phyloP scores from a whole-genome alignment of 2,113 vertebrate species.

The Podarcis cretensis region DNA sequence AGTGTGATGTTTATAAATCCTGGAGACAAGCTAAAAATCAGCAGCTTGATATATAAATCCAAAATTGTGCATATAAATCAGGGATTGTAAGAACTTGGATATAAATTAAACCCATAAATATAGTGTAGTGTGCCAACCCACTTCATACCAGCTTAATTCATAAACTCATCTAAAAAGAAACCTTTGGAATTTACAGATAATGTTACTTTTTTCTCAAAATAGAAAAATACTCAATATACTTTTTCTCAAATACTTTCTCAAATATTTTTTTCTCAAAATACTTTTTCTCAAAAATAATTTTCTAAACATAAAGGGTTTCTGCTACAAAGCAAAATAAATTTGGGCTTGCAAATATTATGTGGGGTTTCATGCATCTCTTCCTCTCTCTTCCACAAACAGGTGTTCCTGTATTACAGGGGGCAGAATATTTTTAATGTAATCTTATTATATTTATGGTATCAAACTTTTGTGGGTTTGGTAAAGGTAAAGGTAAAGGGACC shows the following conservation, averaged over 20 bases:
- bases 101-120: conserved; percentile 46
- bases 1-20: conserved; percentile 27
- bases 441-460: no score
- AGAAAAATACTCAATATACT: neutral
- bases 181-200: neutral
- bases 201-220: fast-evolving
- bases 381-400: neutral
- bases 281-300: neutral
- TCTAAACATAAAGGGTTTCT: neutral
- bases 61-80: conserved; percentile 27
- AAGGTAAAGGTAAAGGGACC: no score
- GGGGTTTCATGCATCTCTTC: neutral
- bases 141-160: conserved; percentile 5
- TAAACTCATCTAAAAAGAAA: neutral
- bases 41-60: conserved; percentile 5
- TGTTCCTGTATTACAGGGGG: no score
- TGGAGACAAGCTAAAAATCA: conserved; percentile 20
- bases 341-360: neutral
- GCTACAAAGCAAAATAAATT: neutral
- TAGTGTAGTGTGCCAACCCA: neutral
- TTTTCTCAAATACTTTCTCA: neutral
- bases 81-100: neutral
- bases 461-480: no score
- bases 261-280: neutral
- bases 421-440: no score